Conservation (phyloP, 1,140 invertebrate species). For the Cephus cinctus region DNA sequence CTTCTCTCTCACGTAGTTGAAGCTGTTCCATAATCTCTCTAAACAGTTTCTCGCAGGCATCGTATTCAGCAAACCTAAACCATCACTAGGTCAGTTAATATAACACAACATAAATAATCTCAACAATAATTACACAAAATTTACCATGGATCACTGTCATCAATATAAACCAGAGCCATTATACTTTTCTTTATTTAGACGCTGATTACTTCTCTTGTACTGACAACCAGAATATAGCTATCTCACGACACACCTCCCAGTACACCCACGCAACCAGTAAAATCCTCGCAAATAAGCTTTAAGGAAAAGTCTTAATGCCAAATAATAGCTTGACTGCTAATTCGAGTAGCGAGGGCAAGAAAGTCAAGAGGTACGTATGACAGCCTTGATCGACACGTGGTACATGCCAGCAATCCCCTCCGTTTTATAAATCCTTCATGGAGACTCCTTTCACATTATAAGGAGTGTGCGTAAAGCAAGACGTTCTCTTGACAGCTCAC, state of each 20-base stretch:
- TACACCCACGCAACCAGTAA: too few species aligned
- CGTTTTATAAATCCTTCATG: neutral
- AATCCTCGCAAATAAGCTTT: too few species aligned
- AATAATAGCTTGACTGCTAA: neutral
- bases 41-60: constrained; percentile 65
- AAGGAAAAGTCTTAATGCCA: too few species aligned
- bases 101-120: neutral
- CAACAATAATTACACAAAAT: constrained; percentile 5
- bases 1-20: constrained; percentile 56
- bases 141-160: constrained; percentile 53
- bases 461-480: too few species aligned
- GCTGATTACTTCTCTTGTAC: too few species aligned
- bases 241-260: too few species aligned
- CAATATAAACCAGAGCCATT: constrained; percentile 51
- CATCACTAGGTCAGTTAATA: constrained; percentile 20
- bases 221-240: too few species aligned
- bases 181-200: constrained; percentile 16
- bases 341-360: constrained; percentile 3
- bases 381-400: constrained; percentile 15
- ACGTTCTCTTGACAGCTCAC: too few species aligned
- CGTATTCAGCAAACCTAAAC: constrained; percentile 64
- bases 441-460: constrained; percentile 11
- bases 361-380: neutral
- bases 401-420: neutral
- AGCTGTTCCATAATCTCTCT: constrained; percentile 65